Conservation (phyloP, 2,888 invertebrate species). For the Morpho achilles region DNA sequence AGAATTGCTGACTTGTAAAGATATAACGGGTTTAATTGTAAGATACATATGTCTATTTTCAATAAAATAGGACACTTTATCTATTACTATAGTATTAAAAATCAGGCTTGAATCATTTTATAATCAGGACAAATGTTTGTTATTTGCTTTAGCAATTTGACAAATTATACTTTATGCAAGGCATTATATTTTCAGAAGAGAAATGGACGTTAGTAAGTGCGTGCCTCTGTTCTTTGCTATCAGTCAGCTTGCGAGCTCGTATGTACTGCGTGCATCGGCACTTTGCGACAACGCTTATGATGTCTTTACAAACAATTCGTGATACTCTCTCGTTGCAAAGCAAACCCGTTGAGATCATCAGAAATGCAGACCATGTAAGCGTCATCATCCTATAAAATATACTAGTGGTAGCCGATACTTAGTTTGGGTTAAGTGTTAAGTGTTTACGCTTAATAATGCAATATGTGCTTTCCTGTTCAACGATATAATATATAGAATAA, state of each 20-base stretch:
- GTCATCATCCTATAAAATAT: neutral
- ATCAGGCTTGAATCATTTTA: neutral
- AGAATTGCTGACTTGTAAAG: no score
- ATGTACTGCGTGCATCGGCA: constrained; percentile 49
- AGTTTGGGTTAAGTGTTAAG: no score
- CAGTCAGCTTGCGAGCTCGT: constrained; percentile 46
- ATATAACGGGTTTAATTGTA: no score
- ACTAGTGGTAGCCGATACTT: no score
- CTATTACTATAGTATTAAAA: no score
- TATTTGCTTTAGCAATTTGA: neutral
- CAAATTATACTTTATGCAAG: neutral
- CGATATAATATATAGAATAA: no score
- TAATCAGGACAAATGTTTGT: neutral
- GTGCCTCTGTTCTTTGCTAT: constrained; percentile 46
- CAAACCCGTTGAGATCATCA: constrained; percentile 56
- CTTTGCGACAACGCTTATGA: constrained; percentile 40
- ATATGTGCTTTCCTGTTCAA: neutral
- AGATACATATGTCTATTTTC: no score
- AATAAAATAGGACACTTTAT: no score
- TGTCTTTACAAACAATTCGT: constrained; percentile 44
- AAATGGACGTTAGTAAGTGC: constrained; percentile 50
- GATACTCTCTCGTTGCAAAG: constrained; percentile 57
- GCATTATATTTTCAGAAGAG: constrained; percentile 41
- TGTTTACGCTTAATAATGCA: neutral
- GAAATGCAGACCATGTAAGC: constrained; percentile 52